Conservation (phyloP, 2,888 invertebrate genomes). For the Tipula lateralis region DNA sequence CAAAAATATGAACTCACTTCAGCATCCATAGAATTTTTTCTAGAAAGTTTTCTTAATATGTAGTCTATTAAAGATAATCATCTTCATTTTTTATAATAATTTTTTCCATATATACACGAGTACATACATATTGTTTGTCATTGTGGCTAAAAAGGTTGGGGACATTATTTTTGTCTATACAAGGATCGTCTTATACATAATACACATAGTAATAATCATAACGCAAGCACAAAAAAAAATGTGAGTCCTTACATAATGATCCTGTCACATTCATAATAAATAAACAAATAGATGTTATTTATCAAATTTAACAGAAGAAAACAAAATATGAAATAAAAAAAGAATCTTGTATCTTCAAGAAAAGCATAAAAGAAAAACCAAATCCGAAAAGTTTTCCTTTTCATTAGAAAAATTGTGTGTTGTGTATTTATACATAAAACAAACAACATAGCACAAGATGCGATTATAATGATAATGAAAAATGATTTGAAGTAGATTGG, state of each 20-base stretch:
- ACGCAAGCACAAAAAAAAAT: not conserved
- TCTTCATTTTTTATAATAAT: not conserved
- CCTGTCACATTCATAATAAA: slow-evolving; percentile 24
- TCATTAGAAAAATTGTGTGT: not conserved
- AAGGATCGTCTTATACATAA: not conserved
- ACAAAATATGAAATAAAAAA: not conserved
- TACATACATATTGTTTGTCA: not conserved
- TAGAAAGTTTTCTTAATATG: not conserved
- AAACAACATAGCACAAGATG: not conserved
- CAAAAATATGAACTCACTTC: not conserved
- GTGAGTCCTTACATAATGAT: slow-evolving; percentile 13
- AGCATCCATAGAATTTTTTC: not conserved
- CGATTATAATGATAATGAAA: not conserved
- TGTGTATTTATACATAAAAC: not conserved
- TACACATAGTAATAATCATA: not conserved
- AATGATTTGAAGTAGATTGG: not conserved
- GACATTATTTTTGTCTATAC: slow-evolving; percentile 3
- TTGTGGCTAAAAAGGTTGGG: not conserved
- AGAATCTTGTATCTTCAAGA: not conserved
- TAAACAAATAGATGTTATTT: slow-evolving; percentile 24
- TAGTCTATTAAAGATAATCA: slow-evolving; percentile 13
- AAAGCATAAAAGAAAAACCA: not conserved
- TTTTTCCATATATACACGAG: not conserved
- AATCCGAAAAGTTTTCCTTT: not conserved
- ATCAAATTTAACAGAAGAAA: slow-evolving; percentile 1